Evolutionary conservation across 2,113 vertebrate genomes (phyloP), one percentile per base, ranked within the genome.

Genomic region (Seriola rivoliana): DNA sequence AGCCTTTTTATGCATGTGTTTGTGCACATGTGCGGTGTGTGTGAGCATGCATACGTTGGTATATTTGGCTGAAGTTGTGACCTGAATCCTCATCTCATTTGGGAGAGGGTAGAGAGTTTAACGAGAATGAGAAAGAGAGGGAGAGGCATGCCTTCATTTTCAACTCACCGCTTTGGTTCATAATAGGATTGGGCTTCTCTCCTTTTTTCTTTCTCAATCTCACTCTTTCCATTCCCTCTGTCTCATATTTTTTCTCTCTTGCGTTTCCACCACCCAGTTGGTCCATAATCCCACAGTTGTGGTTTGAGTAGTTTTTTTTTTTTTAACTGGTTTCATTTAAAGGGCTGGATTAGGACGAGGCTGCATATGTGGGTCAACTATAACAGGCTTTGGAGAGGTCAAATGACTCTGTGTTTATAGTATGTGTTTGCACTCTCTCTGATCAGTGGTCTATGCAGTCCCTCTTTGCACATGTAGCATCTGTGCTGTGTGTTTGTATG

Each of bases 161-260:
- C 84, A 85, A 87, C 90, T 93, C 91, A 86, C 81, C 32, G 75
- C 91, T 92, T 92, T 92, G 79, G 70, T 87, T 85, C 72, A 66
- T 94, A 94, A 94, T 90, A 93, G 91, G 90, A 93, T 94, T 91
- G 84, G 54, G 58, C 88, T 85, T 70, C 62, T 84, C 90, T 82
- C 40, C 77, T 60, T 54, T 60, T 71, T 67, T 71, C 44, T 75
- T 64, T 64, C 71, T 79, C 80, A 63, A 58, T 90, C 86, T 81
- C 78, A 73, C 72, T 88, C 69, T 88, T 77, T 77, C 65, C 65
- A 65, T 80, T 71, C 79, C 44, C 60, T 60, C 57, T 74, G 54
- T 78, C 23, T 76, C 60, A 4, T 74, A 32, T 80, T 68, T 71
- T 75, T 80, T 16, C 29, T 58, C 76, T 48, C 69, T 89, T 75